Conservation (phyloP, 1,140 invertebrate genomes). For the Drosophila truncata region DNA sequence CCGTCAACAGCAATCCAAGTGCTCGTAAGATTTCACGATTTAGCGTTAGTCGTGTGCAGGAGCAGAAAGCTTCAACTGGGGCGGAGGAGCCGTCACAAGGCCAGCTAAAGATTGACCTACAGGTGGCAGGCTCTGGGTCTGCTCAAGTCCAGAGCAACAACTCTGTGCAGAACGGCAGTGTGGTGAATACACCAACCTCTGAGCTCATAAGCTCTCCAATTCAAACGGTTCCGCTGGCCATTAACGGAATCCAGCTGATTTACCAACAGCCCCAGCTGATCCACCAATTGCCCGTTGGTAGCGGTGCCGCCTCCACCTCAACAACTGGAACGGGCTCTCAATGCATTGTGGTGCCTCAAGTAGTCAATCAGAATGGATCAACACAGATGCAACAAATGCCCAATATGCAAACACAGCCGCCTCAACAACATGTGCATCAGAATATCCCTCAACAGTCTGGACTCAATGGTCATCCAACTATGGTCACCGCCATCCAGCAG, state of each 20-base stretch:
- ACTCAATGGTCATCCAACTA: constrained; percentile 39
- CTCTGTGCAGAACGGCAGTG: constrained; percentile 61
- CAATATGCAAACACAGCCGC: constrained; percentile 47
- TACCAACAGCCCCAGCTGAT: constrained; percentile 66
- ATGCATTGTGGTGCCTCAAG: constrained; percentile 25
- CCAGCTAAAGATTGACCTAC: constrained; percentile 75
- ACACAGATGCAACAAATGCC: constrained; percentile 33
- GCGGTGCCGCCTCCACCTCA: constrained; percentile 11
- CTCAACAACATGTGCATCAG: constrained; percentile 44
- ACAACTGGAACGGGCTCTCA: constrained; percentile 21
- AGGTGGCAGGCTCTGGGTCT: constrained; percentile 37
- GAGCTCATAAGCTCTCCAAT: constrained; percentile 71
- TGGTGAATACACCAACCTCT: constrained; percentile 75
- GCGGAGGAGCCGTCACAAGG: constrained; percentile 51
- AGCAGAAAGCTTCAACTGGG: constrained; percentile 64
- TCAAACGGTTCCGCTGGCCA: constrained; percentile 66
- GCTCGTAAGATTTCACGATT: constrained; percentile 80
- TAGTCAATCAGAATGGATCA: constrained; percentile 46
- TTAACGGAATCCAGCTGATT: constrained; percentile 70
- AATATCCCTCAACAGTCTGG: constrained; percentile 47
- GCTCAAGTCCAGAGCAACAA: constrained; percentile 43
- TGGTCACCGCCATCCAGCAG: constrained; percentile 59
- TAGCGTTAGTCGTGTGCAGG: constrained; percentile 81
- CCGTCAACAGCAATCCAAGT: constrained; percentile 28
- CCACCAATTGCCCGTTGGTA: constrained; percentile 17